Conservation (phyloP, 2,113 vertebrate genomes). For the Thinocorus orbignyianus region DNA sequence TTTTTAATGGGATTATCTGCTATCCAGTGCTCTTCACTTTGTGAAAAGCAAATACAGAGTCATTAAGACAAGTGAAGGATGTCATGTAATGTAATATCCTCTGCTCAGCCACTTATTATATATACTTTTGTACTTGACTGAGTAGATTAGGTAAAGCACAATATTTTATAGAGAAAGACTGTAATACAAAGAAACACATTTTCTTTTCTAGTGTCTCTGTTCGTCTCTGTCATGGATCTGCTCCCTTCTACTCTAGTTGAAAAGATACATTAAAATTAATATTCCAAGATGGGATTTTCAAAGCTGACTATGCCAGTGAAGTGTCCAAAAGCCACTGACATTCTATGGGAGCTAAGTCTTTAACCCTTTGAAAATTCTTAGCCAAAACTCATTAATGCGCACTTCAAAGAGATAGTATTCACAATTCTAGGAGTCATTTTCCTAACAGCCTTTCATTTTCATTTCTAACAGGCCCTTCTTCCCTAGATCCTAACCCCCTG, state of each 20-base stretch:
- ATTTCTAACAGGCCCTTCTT: background rate
- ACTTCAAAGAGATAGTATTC: conserved; percentile 42
- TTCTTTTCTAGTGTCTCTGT: background rate
- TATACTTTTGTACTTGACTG: background rate
- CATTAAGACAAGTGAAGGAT: background rate
- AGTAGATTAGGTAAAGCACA: background rate
- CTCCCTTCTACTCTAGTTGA: background rate
- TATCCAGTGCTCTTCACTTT: background rate
- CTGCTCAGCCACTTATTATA: background rate
- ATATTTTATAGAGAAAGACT: background rate
- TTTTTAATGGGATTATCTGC: background rate
- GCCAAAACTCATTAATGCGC: background rate
- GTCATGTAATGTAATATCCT: background rate
- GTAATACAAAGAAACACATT: background rate
- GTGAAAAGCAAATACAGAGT: background rate
- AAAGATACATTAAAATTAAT: conserved; percentile 29
- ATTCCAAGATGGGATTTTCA: conserved; percentile 29
- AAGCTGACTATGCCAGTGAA: background rate
- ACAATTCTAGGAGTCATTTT: conserved; percentile 35
- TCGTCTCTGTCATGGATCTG: background rate
- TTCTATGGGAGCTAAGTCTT: conserved; percentile 9
- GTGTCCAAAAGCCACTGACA: conserved; percentile 1
- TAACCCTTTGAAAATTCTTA: conserved; percentile 45
- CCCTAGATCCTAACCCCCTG: background rate
- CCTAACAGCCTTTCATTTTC: background rate